Percentiles rank a stretch among this genome's conserved stretches.
phyloP scores from a whole-genome alignment of 2,888 invertebrate genomes.

The Sarcophaga caerulescens region DNA sequence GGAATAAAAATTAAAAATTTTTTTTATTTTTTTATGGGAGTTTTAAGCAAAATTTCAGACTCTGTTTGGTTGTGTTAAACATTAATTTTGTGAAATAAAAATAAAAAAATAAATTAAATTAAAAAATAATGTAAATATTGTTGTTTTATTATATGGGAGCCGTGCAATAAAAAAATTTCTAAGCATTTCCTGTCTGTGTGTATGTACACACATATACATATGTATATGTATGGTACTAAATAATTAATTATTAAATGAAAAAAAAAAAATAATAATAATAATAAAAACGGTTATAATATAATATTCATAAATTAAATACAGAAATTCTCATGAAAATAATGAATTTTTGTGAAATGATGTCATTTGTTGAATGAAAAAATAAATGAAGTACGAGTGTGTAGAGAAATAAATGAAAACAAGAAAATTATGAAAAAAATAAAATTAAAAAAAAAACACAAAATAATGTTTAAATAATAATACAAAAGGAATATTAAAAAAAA shows the following conservation, averaged over 20 bases:
- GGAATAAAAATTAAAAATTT: not conserved
- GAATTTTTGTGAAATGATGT: slow-evolving; percentile 68
- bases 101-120: too few relatives aligned
- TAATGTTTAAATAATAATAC: not conserved
- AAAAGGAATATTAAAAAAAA: not conserved
- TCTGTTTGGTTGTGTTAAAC: too few relatives aligned
- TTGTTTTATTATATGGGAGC: too few relatives aligned
- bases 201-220: too few relatives aligned
- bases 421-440: slow-evolving; percentile 18
- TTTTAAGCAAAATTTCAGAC: too few relatives aligned
- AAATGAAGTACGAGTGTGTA: slow-evolving; percentile 32
- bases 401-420: slow-evolving; percentile 16
- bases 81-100: too few relatives aligned
- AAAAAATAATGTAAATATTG: too few relatives aligned
- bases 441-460: not conserved
- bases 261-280: slow-evolving; percentile 24
- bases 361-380: slow-evolving; percentile 56
- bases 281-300: not conserved
- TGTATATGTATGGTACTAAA: too few relatives aligned
- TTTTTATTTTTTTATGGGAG: too few relatives aligned
- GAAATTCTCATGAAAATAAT: slow-evolving; percentile 40
- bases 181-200: too few relatives aligned
- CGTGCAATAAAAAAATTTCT: too few relatives aligned
- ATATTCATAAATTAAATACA: slow-evolving; percentile 2
- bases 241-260: slow-evolving; percentile 24